phyloP scores from a whole-genome alignment of 2,797 vertebrate species.

The Trichosurus vulpecula region DNA sequence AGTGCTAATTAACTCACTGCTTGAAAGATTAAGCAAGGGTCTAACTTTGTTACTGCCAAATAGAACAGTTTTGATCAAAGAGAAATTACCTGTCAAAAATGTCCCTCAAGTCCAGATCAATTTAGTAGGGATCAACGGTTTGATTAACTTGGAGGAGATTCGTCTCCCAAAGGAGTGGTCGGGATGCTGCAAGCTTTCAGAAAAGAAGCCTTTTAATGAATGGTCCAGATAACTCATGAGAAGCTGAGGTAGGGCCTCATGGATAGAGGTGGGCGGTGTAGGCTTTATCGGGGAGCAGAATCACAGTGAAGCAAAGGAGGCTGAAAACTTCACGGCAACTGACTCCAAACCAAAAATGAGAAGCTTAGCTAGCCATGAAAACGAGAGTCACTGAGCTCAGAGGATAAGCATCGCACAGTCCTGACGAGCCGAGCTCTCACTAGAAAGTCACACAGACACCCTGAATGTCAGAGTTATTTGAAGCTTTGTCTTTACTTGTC shows the following conservation, averaged over 20 bases:
- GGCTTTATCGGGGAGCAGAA: neutral
- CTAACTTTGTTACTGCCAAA: neutral
- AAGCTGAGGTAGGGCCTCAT: neutral
- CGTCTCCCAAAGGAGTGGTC: neutral
- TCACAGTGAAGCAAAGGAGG: neutral
- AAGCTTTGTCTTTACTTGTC: neutral
- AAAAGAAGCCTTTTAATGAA: neutral
- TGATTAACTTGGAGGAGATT: neutral
- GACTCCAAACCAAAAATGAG: neutral
- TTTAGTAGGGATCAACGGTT: neutral
- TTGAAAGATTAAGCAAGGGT: neutral
- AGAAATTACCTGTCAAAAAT: neutral
- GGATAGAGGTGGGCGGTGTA: fast-evolving
- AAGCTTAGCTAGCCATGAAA: neutral
- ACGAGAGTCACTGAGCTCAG: fast-evolving
- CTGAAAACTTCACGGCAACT: neutral
- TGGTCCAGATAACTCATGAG: neutral
- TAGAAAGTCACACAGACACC: neutral
- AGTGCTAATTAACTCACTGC: neutral
- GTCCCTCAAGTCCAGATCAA: neutral
- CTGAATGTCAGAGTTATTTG: neutral
- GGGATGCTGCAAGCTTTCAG: neutral
- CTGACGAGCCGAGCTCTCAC: neutral
- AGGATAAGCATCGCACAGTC: neutral
- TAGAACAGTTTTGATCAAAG: neutral